Conservation (phyloP, 2,888 invertebrate genomes). For the Cylindroiulus punctatus region DNA sequence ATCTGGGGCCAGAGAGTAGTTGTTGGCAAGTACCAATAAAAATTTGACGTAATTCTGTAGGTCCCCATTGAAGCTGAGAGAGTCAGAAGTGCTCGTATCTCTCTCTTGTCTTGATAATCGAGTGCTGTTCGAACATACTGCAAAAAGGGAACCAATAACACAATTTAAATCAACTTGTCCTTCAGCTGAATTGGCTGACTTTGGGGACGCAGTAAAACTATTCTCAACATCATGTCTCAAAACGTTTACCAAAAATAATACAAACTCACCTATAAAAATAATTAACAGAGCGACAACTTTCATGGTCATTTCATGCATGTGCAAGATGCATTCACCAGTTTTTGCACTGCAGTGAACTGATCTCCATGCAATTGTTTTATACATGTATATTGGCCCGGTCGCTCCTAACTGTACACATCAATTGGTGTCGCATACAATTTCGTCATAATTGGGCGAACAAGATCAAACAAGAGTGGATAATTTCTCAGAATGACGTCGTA, state of each 20-base stretch:
- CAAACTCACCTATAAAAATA: not conserved
- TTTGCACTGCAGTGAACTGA: not conserved
- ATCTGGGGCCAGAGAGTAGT: not conserved
- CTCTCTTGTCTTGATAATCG: not conserved
- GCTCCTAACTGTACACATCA: too few relatives aligned
- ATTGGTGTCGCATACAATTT: not conserved
- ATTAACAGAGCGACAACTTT: not conserved
- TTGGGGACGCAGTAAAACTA: too few relatives aligned
- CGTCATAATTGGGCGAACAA: not conserved
- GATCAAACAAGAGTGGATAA: not conserved
- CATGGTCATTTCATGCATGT: constrained; percentile 5
- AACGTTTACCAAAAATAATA: too few relatives aligned
- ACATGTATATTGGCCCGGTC: not conserved
- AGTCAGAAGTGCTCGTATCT: not conserved
- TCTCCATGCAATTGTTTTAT: not conserved
- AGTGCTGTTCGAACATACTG: not conserved
- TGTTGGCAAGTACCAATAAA: not conserved
- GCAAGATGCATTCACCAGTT: not conserved
- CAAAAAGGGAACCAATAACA: not conserved
- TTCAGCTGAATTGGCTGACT: not conserved
- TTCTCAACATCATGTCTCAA: too few relatives aligned
- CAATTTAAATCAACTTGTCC: not conserved
- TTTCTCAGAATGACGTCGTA: too few relatives aligned
- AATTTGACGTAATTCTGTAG: not conserved
- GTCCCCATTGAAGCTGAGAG: not conserved